phyloP scores from a whole-genome alignment of 1,140 invertebrate genomes.

The Bombus superbus region DNA sequence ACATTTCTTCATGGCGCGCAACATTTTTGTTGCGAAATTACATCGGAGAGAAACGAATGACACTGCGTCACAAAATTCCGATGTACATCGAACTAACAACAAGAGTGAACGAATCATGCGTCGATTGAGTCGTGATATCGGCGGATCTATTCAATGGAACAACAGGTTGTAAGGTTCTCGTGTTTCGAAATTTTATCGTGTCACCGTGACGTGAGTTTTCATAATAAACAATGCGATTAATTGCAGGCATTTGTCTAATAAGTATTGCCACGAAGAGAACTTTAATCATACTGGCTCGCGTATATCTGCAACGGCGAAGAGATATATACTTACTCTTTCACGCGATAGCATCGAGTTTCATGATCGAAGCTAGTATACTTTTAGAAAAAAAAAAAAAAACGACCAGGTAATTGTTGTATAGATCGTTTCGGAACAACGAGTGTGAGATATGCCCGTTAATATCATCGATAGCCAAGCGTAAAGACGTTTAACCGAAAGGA shows the following conservation, averaged over 20 bases:
- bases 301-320: neutral
- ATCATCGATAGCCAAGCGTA: neutral
- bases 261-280: neutral
- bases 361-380: too few relatives aligned
- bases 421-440: neutral
- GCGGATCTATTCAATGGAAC: neutral
- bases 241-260: neutral
- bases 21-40: neutral
- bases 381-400: neutral
- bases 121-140: neutral
- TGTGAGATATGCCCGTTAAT: neutral
- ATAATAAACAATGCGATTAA: neutral
- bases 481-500: too few relatives aligned
- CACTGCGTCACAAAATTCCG: neutral
- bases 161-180: neutral
- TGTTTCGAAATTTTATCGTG: neutral
- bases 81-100: neutral
- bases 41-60: too few relatives aligned
- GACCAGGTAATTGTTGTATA: neutral
- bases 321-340: slow-evolving; percentile 6
- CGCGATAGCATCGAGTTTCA: neutral
- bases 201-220: neutral
- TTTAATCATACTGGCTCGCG: neutral
- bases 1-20: neutral
- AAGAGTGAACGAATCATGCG: neutral